Conservation (phyloP, 1,140 invertebrate genomes). For the Homalodisca vitripennis region DNA sequence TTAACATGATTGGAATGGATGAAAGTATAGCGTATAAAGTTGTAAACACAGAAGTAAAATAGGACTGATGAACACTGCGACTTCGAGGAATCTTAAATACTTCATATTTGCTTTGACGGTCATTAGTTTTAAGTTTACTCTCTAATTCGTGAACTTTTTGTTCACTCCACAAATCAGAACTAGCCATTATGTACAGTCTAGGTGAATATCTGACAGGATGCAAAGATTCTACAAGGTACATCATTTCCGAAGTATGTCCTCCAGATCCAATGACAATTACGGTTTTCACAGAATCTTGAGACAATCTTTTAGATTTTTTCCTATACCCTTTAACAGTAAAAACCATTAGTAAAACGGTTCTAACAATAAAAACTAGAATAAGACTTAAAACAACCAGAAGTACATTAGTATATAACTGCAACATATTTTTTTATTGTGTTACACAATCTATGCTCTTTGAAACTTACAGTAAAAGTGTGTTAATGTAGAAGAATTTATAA, state of each 20-base stretch:
- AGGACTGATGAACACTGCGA: conserved; percentile 85
- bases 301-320: conserved; percentile 1
- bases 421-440: too few species aligned
- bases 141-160: conserved; percentile 53
- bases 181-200: conserved; percentile 75
- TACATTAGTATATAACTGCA: neutral
- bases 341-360: neutral
- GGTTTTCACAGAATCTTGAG: conserved; percentile 44
- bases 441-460: too few species aligned
- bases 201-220: conserved; percentile 61
- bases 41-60: conserved; percentile 72
- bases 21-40: conserved; percentile 69
- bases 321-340: neutral
- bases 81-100: conserved; percentile 74
- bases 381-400: neutral
- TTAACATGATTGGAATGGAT: conserved; percentile 68
- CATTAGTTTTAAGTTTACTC: conserved; percentile 3
- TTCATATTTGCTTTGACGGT: conserved; percentile 47
- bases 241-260: conserved; percentile 89
- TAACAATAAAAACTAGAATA: neutral
- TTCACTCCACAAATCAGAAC: conserved; percentile 73
- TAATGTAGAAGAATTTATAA: too few species aligned
- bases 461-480: too few species aligned
- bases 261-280: conserved; percentile 62
- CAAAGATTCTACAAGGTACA: conserved; percentile 65